A percentile compares a stretch with the other conserved stretches of the same genome.
These are phyloP conservation scores for Agrilus cyanescens DNA, from an alignment of 2,888 invertebrate genomes.

Conservation along the genomic window DNA sequence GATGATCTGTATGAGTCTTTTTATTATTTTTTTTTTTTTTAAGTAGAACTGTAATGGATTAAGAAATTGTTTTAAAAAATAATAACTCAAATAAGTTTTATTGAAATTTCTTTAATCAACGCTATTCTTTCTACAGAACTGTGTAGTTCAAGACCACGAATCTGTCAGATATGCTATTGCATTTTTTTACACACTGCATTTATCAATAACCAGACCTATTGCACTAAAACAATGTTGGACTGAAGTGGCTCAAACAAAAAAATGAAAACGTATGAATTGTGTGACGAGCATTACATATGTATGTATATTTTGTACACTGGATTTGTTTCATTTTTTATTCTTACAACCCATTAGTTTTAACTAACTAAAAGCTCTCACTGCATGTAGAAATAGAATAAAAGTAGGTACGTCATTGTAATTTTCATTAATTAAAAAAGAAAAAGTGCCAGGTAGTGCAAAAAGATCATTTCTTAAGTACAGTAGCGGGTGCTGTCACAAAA, in stretches of 20 bases:
- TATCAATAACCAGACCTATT: slow-evolving; percentile 22
- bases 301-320: too few relatives aligned
- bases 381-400: too few relatives aligned
- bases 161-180: slow-evolving; percentile 37
- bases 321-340: too few relatives aligned
- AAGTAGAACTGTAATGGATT: too few relatives aligned
- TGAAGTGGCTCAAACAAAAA: too few relatives aligned
- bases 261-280: too few relatives aligned
- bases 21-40: too few relatives aligned
- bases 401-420: too few relatives aligned
- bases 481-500: slow-evolving; percentile 25
- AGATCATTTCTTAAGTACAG: slow-evolving; percentile 25
- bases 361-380: slow-evolving; percentile 7
- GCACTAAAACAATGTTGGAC: slow-evolving; percentile 27
- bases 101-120: slow-evolving; percentile 36
- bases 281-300: too few relatives aligned
- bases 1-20: too few relatives aligned
- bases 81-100: too few relatives aligned
- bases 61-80: too few relatives aligned
- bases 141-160: slow-evolving; percentile 31
- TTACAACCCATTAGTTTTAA: slow-evolving; percentile 1
- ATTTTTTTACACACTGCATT: slow-evolving; percentile 32
- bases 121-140: slow-evolving; percentile 35
- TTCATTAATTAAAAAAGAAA: slow-evolving; percentile 17
- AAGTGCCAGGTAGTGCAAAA: slow-evolving; percentile 31